Conservation (phyloP, 1,140 invertebrate species). For the Drosophila watanabei region DNA sequence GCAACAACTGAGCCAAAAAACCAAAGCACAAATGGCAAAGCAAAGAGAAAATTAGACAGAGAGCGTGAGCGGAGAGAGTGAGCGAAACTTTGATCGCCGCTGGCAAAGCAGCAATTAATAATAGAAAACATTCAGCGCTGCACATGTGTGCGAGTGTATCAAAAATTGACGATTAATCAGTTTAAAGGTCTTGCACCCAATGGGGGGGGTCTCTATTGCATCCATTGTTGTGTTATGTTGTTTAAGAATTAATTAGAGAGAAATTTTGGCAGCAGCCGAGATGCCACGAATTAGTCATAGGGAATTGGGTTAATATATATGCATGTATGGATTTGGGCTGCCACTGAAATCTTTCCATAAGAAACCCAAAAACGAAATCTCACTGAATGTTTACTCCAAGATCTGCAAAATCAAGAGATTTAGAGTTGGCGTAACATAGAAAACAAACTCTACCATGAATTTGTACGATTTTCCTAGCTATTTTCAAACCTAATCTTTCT, state of each 20-base stretch:
- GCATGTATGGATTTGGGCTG: slow-evolving; percentile 11
- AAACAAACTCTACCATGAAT: background rate
- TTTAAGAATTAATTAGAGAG: slow-evolving; percentile 51
- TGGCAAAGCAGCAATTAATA: slow-evolving; percentile 41
- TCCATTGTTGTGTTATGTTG: slow-evolving; percentile 46
- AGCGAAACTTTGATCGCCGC: slow-evolving; percentile 48
- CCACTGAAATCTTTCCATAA: slow-evolving; percentile 7
- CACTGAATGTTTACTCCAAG: background rate
- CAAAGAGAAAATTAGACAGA: slow-evolving; percentile 4
- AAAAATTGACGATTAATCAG: slow-evolving; percentile 72
- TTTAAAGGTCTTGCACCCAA: slow-evolving; percentile 63
- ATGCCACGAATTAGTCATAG: slow-evolving; percentile 41
- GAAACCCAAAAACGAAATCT: background rate
- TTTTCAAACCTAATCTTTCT: background rate
- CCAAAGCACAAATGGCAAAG: slow-evolving; percentile 12
- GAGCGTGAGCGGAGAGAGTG: slow-evolving; percentile 1
- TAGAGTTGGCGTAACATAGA: too few relatives aligned
- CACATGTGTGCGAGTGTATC: slow-evolving; percentile 37
- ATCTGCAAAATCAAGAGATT: background rate
- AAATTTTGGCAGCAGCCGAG: slow-evolving; percentile 31
- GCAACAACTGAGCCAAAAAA: slow-evolving; percentile 25
- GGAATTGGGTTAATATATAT: slow-evolving; percentile 17
- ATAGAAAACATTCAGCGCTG: slow-evolving; percentile 46
- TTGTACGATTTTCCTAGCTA: background rate
- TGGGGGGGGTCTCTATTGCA: slow-evolving; percentile 14